Evolutionary conservation across 2,888 invertebrate species (phyloP), one percentile per base, ranked within the genome.

Genomic region (Euzetes globulus): DNA sequence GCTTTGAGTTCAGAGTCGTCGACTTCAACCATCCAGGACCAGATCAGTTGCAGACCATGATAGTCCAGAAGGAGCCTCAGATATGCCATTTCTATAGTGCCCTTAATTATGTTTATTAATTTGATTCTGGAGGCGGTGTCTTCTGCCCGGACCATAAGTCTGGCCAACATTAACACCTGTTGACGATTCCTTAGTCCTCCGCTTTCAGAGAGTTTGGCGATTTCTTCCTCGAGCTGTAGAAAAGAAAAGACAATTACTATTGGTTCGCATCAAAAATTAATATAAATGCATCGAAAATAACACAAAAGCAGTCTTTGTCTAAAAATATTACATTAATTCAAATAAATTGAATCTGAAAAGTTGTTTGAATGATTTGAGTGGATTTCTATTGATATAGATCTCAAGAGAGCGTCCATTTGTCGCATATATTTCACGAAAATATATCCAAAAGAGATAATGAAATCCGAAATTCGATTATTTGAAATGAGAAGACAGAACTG

Each of bases 91-190:
- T 84, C 84, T 52, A 80, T 80, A 0, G 84, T 84, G 70, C 80
- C 88, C 75, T 91, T 87, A 76, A 97, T 85, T 52, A 96, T 86
- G 17, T 89, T 86, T 78, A 97, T 84, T 5, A 97, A 84, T 75
- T 90, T 87, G 47, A 82, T 85, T 77, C 77, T 87, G 68, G 92
- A 90, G 78, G 88, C 87, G 4, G 88, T 85, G 77, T 91, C 88
- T 84, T 94, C 92, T 1, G 93, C 94, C 11, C 96, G 88, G 25
- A 97, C 93, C 88, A 97, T 94, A 75, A 95, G 87, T 75, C 97
- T 89, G 79, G 92, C 92, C 68, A 97, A 84, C 13, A 90, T 90
- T 71, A 97, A 85, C 0, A 96, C 96, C 80, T 96, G 94, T 22
- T 88, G 88, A 81, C 93, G 90, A 83, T 94, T 94, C 83, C 92